Evolutionary conservation across 1,140 invertebrate genomes (phyloP).

Genomic region (Rhyacophila brunnea): DNA sequence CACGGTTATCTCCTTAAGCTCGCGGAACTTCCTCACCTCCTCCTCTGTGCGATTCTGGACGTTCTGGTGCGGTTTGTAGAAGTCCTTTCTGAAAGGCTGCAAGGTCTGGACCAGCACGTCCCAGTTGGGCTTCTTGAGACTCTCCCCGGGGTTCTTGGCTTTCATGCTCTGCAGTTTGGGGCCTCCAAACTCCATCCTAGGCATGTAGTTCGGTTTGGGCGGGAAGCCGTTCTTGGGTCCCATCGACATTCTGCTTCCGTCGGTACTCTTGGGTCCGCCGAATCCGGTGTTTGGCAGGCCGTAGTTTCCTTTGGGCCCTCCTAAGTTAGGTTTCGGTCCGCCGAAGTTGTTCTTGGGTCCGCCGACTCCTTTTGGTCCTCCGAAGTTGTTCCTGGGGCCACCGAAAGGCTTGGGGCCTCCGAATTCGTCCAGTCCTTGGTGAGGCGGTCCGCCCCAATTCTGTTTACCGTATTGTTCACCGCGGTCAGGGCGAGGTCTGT

Average conservation of each 20-base stretch:
- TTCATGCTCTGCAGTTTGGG: slow-evolving; percentile 62
- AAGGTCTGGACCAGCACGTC: slow-evolving; percentile 65
- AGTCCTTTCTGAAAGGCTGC: slow-evolving; percentile 86
- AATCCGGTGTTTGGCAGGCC: slow-evolving; percentile 48
- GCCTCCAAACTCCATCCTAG: slow-evolving; percentile 47
- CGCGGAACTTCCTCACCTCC: slow-evolving; percentile 73
- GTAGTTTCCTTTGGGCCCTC: slow-evolving; percentile 49
- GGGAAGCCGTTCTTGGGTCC: slow-evolving; percentile 42
- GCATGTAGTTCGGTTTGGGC: slow-evolving; percentile 43
- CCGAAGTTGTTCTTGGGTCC: slow-evolving; percentile 58
- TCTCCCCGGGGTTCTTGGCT: slow-evolving; percentile 72
- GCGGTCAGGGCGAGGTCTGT: slow-evolving; percentile 58
- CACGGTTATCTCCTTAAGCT: slow-evolving; percentile 82
- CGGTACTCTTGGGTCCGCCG: slow-evolving; percentile 46
- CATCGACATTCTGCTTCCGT: slow-evolving; percentile 45
- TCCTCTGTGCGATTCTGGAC: slow-evolving; percentile 67
- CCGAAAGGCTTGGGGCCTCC: slow-evolving; percentile 51
- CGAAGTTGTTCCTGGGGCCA: slow-evolving; percentile 48
- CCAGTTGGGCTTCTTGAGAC: slow-evolving; percentile 82
- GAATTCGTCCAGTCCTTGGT: slow-evolving; percentile 47
- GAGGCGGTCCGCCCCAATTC: slow-evolving; percentile 50
- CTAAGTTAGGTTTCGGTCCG: slow-evolving; percentile 51
- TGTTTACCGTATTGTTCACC: slow-evolving; percentile 61
- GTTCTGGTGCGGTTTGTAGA: slow-evolving; percentile 83
- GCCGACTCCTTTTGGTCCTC: slow-evolving; percentile 50